Evolutionary conservation across 2,888 invertebrate genomes (phyloP), one percentile per base, ranked within the genome.

Genomic region (Pterostichus madidus): DNA sequence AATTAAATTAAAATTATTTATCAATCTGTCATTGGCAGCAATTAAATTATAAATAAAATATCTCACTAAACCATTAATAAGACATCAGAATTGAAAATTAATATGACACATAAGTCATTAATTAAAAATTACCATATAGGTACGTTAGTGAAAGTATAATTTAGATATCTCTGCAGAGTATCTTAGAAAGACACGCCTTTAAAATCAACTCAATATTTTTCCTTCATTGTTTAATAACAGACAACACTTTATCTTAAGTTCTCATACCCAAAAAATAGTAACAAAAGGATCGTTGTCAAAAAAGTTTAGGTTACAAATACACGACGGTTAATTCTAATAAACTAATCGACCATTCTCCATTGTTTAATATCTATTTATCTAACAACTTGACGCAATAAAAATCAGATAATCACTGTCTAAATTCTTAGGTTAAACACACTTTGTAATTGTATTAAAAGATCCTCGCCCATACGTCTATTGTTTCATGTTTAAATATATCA

Each of bases 331-430:
- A 75, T 75, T 75, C 32, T 52, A 52, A 75, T 75, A n/a, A 31
- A 15, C 13, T 75, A 75, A 75, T 75, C 52, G 13, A 7, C 13
- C 39, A 31, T 75, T 75, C 52, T 75, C 75, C 17, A 75, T 75
- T 75, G 75, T 75, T 75, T 52, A 24, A n/a, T 75, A 75, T 75
- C 75, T 75, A 31, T 75, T 75, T 75, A 75, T 75, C 75, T 75
- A 31, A 24, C 73, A 75, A 32, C 24, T 59, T 59, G 31, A 59
- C 35, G 35, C 64, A 64, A 31, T 31, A 75, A 75, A 75, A 52
- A 46, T 75, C 13, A 44, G 49, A 75, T 75, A 75, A 75, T 75
- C 49, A 24, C 8, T 49, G 49, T 31, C 31, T 75, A 52, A 75
- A 75, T n/a, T 17, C 24, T 49, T 35, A 49, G 24, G 59, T 64